These are phyloP conservation scores for Naja naja DNA, from an alignment of 2,113 vertebrate species.

Conservation along the genomic window DNA sequence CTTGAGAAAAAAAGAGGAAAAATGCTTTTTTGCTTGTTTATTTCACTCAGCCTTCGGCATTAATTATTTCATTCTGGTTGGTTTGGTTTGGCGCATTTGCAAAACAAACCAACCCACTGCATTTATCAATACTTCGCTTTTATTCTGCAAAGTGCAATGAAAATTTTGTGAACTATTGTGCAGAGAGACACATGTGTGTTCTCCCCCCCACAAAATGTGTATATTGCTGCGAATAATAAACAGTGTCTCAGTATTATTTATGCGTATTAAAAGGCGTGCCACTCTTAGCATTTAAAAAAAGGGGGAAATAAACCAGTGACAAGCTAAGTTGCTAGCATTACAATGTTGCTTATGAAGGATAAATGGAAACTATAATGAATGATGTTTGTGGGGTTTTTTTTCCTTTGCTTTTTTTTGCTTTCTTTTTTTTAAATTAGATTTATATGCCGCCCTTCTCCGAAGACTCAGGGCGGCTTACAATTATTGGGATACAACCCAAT, in stretches of 20 bases:
- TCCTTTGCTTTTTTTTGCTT: background rate
- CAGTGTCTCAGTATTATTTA: background rate
- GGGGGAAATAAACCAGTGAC: background rate
- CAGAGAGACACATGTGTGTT: background rate
- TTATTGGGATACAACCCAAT: too few relatives aligned
- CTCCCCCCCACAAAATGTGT: background rate
- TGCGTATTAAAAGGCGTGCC: background rate
- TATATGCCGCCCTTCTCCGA: too few relatives aligned
- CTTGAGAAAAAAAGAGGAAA: background rate
- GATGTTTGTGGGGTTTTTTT: background rate
- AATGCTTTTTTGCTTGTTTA: background rate
- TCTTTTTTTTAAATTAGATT: too few relatives aligned
- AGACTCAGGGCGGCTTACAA: too few relatives aligned
- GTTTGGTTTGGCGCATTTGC: background rate
- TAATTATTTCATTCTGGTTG: background rate
- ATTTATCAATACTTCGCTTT: background rate
- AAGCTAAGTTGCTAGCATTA: background rate
- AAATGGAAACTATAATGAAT: background rate
- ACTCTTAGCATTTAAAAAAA: background rate
- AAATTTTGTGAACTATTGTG: background rate
- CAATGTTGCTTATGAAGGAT: background rate
- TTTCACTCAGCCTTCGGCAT: background rate
- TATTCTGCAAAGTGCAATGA: background rate
- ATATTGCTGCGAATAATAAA: background rate
- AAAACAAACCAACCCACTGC: background rate